Evolutionary conservation across 2,888 invertebrate genomes (phyloP).

Genomic region (Augochlorella aurata): DNA sequence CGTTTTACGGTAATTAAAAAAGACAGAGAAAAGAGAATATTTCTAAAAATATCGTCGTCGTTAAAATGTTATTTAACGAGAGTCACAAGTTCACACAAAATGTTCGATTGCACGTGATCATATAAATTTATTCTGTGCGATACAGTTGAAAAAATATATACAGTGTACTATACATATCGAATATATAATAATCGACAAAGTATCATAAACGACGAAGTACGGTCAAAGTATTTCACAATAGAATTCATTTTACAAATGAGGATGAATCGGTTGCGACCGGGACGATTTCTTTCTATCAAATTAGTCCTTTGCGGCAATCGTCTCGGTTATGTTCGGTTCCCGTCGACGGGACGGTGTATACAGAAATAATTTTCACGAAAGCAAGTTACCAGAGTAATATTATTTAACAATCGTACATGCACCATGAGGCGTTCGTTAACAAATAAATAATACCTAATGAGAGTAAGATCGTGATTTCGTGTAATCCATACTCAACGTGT

Average conservation of each 20-base stretch:
- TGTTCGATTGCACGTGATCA: slow-evolving; percentile 26
- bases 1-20: too few species aligned
- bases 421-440: slow-evolving; percentile 7
- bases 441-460: slow-evolving; percentile 39
- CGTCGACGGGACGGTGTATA: not conserved
- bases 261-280: not conserved
- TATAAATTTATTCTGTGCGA: slow-evolving; percentile 53
- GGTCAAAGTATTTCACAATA: not conserved
- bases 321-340: not conserved
- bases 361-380: slow-evolving; percentile 6
- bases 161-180: slow-evolving; percentile 30
- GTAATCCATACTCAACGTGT: slow-evolving; percentile 31
- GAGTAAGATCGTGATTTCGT: slow-evolving; percentile 6
- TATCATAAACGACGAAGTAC: not conserved
- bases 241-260: not conserved
- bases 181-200: slow-evolving; percentile 9
- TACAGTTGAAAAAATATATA: slow-evolving; percentile 52
- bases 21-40: too few species aligned
- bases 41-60: too few species aligned
- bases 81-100: slow-evolving; percentile 7
- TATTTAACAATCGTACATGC: slow-evolving; percentile 13
- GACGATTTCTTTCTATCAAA: not conserved
- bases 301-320: not conserved
- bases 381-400: not conserved
- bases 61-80: too few species aligned